These are phyloP conservation scores for Cassiopea xamachana DNA, from an alignment of 30 jellyfish, hydroid and myxozoan species.

Conservation along the genomic window DNA sequence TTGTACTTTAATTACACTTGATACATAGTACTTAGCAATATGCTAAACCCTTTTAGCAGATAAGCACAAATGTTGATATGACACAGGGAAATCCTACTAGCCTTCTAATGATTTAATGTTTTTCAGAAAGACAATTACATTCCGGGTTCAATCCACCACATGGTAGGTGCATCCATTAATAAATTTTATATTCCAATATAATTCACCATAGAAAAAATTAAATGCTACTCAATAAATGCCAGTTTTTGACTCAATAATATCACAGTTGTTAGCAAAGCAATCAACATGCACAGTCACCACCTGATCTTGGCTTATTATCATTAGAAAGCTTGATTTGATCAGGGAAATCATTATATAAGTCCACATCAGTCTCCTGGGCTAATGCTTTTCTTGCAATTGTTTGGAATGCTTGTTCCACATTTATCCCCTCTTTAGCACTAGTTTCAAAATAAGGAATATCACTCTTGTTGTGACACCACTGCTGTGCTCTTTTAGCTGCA, in stretches of 20 bases:
- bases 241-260: background rate
- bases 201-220: slow-evolving; percentile 9
- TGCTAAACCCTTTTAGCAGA: too few species aligned
- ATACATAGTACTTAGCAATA: too few species aligned
- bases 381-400: slow-evolving; percentile 98
- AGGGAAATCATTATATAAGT: slow-evolving; percentile 98
- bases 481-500: slow-evolving; percentile 99
- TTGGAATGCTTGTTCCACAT: slow-evolving; percentile 99
- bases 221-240: slow-evolving; percentile 18
- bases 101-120: too few species aligned
- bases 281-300: slow-evolving; percentile 98
- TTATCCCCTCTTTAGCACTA: slow-evolving; percentile 99
- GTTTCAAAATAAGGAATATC: slow-evolving; percentile 99
- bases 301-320: slow-evolving; percentile 93
- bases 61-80: too few species aligned
- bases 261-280: background rate
- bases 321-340: slow-evolving; percentile 96
- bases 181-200: background rate
- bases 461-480: slow-evolving; percentile 99
- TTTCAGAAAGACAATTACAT: too few species aligned
- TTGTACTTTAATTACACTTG: background rate
- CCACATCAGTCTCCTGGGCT: slow-evolving; percentile 99
- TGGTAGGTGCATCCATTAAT: background rate
- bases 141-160: background rate
- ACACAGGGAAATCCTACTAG: too few species aligned